Base-by-base conservation (phyloP, 37 sponge, comb jelly and placozoan genomes). In the Halichondria panicea region DNA sequence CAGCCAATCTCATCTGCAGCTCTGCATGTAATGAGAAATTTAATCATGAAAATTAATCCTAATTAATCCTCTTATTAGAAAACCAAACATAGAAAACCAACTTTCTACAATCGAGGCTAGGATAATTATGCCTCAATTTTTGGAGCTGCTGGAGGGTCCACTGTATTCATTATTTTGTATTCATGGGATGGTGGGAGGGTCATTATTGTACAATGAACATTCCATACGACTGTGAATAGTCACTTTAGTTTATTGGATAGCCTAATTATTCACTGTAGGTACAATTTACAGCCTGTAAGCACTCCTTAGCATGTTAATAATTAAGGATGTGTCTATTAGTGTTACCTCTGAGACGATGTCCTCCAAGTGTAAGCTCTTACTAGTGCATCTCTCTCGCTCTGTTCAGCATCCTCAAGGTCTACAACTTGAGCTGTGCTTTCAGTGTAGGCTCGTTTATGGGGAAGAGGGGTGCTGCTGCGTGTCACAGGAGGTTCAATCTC, bases 1-100 rank as follows among this genome's bases (percentile, higher is more conserved):
- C 87, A 86, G 6, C 60, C 75, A 13, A 58, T 76, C n/a, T 73
- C 87, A 79, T 79, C 60, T 32, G 74, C 74, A 3, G 62, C 87
- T 34, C 87, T 86, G 40, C 68, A 56, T n/a, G 12, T 31, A 12
- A 24, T 22, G 52, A 48, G 52, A 11, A 48, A 11, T 18, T 11
- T 11, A 18, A 48, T 15, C 15, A 48, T 48, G 52, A 11, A 48
- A 18, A 15, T 15, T 18, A 18, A 48, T 15, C 11, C 13, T 48
- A 48, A n/a, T n/a, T n/a, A 48, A 48, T 15, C 52, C 52, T 48
- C 52, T 48, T n/a, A n/a, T n/a, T n/a, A n/a, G n/a, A n/a, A n/a
- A n/a, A n/a, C n/a, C n/a, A n/a, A n/a, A n/a, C n/a, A n/a, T n/a
- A n/a, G n/a, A n/a, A n/a, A n/a, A n/a, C n/a, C n/a, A n/a, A n/a